phyloP scores from a whole-genome alignment of 2,797 vertebrate genomes.

The Crotalus adamanteus region DNA sequence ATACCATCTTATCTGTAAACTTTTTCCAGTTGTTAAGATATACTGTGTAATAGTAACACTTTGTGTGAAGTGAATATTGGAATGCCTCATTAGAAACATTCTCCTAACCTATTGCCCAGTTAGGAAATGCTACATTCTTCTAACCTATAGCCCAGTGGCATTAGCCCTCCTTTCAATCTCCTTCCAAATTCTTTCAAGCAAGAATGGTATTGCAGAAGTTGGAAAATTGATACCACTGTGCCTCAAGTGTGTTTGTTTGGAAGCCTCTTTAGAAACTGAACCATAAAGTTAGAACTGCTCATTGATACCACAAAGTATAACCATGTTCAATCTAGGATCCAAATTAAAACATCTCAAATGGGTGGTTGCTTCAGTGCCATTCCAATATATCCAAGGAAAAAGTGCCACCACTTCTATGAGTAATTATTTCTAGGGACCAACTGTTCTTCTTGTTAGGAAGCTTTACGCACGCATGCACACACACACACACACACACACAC shows the following conservation, averaged over 20 bases:
- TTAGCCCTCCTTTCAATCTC: background rate
- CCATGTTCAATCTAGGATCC: background rate
- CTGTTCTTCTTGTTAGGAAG: background rate
- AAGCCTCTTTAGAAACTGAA: background rate
- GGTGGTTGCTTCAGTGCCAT: background rate
- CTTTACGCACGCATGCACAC: background rate
- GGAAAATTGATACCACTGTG: background rate
- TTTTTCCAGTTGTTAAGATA: background rate
- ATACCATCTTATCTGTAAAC: background rate
- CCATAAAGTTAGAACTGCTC: background rate
- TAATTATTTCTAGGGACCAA: background rate
- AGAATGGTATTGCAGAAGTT: background rate
- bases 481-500: background rate
- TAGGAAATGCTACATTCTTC: background rate
- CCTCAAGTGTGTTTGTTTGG: background rate
- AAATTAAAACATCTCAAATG: background rate
- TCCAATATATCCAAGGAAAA: background rate
- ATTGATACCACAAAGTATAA: background rate
- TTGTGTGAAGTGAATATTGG: background rate
- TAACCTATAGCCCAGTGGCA: background rate
- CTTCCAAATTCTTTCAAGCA: background rate
- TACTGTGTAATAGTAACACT: background rate
- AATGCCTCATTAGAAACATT: background rate
- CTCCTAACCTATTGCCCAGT: background rate
- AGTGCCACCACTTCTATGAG: background rate